Evolutionary conservation across 2,797 vertebrate species (phyloP), one percentile per base, ranked within the genome.

Genomic region (Fringilla coelebs): DNA sequence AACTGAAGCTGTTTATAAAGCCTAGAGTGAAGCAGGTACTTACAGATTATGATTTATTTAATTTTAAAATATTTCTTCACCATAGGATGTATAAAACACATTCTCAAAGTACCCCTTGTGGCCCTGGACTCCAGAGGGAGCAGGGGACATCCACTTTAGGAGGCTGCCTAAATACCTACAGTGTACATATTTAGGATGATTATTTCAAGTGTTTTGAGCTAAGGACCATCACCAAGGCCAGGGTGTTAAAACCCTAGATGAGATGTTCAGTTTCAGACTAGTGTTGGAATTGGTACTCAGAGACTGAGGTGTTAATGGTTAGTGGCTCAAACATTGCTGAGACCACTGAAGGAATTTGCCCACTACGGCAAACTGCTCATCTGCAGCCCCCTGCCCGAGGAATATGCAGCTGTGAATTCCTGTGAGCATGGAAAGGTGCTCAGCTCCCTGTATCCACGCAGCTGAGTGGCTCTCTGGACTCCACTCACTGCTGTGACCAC

Each of bases 381-480:
- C 17, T 58, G 24, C 51, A 40, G 3, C 17, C 7, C 34, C 34
- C 11, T 52, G n/a, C n/a, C 25, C 46, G 54, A 31, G 6, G 2
- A 34, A 22, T 6, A 8, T 15, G 43, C 49, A 62, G 51, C 49
- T 49, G 36, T 34, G 43, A 45, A 7, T 57, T 45, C 28, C n/a
- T 89, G 65, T 31, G 61, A 57, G 21, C 51, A 19, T 3, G 20
- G 40, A n/a, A 49, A 66, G 13, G 12, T 76, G 34, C 68, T 89
- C 29, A 57, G 26, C 26, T 73, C 48, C 7, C 17, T 67, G 17
- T 3, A 3, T 15, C 26, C 63, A 71, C 45, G 7, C 19, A 60
- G 3, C 48, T 38, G 32, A 54, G 43, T 0, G 4, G 9, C 3
- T 36, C 40, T 46, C 31, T 45, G 4, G 1, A 15, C 26, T 67